phyloP scores from a whole-genome alignment of 1,140 invertebrate genomes.

The Brachionus paranguensis region DNA sequence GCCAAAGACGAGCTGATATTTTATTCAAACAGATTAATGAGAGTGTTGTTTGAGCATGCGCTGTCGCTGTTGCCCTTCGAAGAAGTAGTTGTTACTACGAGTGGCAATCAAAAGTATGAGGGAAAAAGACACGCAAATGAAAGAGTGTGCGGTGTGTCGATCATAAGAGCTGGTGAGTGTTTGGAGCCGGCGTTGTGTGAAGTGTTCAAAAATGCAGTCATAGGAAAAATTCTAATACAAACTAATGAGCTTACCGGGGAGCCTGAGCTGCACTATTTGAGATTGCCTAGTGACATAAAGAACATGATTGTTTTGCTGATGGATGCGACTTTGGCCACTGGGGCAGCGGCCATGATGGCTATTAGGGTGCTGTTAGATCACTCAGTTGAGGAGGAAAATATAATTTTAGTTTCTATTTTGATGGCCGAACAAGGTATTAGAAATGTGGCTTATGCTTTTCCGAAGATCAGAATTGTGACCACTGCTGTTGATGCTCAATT shows the following conservation, averaged over 20 bases:
- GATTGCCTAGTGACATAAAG: constrained; percentile 93
- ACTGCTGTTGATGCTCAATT: constrained; percentile 92
- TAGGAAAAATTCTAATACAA: constrained; percentile 97
- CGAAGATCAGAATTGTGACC: constrained; percentile 87
- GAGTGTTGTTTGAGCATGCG: constrained; percentile 90
- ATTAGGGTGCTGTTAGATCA: constrained; percentile 94
- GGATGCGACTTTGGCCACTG: constrained; percentile 94
- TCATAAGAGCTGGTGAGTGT: constrained; percentile 78
- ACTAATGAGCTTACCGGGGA: constrained; percentile 83
- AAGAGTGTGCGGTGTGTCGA: constrained; percentile 88
- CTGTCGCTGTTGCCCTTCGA: constrained; percentile 83
- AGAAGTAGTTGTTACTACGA: constrained; percentile 45
- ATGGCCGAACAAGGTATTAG: constrained; percentile 91
- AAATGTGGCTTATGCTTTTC: constrained; percentile 95
- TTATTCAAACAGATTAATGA: constrained; percentile 91
- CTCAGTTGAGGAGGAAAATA: constrained; percentile 89
- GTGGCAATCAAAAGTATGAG: constrained; percentile 67
- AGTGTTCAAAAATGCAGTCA: constrained; percentile 62
- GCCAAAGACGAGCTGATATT: constrained; percentile 96
- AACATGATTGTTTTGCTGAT: constrained; percentile 93
- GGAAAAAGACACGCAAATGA: neutral
- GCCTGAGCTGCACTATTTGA: constrained; percentile 75
- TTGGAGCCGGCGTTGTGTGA: constrained; percentile 88
- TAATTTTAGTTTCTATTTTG: constrained; percentile 81
- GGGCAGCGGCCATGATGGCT: constrained; percentile 97